phyloP scores from a whole-genome alignment of 30 jellyfish, hydroid and myxozoan genomes.

The Sanderia malayensis region DNA sequence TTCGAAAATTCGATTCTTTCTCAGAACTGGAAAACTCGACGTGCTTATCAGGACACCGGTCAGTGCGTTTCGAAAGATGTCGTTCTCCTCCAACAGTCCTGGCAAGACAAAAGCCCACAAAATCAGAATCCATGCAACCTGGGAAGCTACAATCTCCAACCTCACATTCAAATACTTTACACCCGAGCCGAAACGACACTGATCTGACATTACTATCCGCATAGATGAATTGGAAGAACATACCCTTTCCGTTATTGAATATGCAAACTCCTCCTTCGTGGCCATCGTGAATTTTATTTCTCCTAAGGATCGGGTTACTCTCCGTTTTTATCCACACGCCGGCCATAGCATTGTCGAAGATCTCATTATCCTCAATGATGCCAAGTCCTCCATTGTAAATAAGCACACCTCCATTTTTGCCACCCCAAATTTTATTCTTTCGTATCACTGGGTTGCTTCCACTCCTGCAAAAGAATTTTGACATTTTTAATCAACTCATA shows the following conservation, averaged over 20 bases:
- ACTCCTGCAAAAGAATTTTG: slow-evolving; percentile 57
- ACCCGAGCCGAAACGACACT: too few relatives aligned
- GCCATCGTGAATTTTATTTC: slow-evolving; percentile 90
- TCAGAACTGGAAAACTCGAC: slow-evolving; percentile 85
- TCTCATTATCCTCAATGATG: slow-evolving; percentile 84
- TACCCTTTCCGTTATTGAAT: slow-evolving; percentile 90
- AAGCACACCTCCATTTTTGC: slow-evolving; percentile 95
- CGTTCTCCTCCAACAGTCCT: slow-evolving; percentile 91
- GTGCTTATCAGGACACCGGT: slow-evolving; percentile 94
- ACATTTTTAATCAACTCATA: too few relatives aligned
- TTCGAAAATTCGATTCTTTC: slow-evolving; percentile 86
- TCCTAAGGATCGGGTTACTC: slow-evolving; percentile 81
- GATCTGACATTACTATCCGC: too few relatives aligned
- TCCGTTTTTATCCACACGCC: slow-evolving; percentile 97
- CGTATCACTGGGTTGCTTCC: slow-evolving; percentile 95
- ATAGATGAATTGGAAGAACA: too few relatives aligned
- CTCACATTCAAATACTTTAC: too few relatives aligned
- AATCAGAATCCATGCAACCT: too few relatives aligned
- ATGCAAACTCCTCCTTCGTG: slow-evolving; percentile 97
- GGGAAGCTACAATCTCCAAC: too few relatives aligned
- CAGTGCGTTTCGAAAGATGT: slow-evolving; percentile 76
- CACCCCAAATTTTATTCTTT: slow-evolving; percentile 92
- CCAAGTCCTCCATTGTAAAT: slow-evolving; percentile 95
- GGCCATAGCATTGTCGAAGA: slow-evolving; percentile 96
- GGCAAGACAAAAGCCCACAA: neutral